phyloP scores from a whole-genome alignment of 35 echinoderm and acorn worm genomes.

The Heliocidaris erythrogramma region DNA sequence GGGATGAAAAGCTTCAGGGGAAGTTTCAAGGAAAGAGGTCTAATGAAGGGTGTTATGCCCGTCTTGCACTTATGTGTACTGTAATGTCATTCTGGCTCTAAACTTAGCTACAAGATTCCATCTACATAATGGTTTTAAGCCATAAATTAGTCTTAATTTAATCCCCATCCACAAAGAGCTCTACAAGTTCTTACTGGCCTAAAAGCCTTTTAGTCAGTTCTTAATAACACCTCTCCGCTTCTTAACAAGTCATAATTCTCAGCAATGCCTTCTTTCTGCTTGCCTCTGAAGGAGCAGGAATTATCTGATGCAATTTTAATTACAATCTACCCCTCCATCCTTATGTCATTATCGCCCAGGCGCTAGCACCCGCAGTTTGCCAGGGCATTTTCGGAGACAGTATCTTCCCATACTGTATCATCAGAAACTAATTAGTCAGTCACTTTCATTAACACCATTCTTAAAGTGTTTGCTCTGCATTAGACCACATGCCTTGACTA shows the following conservation, averaged over 20 bases:
- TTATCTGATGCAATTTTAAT: constrained; percentile 19
- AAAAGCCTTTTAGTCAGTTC: not conserved
- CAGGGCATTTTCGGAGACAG: not conserved
- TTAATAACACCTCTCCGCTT: constrained; percentile 2
- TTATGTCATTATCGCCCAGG: not conserved
- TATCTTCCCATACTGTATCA: not conserved
- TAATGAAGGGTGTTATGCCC: too few relatives aligned
- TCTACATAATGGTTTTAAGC: not conserved
- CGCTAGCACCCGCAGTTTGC: not conserved
- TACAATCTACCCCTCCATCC: not conserved
- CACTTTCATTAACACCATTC: not conserved
- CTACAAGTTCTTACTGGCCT: not conserved
- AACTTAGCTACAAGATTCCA: not conserved
- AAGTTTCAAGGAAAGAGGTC: too few relatives aligned
- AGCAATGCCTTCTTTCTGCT: not conserved
- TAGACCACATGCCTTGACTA: not conserved
- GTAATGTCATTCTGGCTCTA: not conserved
- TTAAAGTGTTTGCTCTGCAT: not conserved
- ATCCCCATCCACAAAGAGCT: not conserved
- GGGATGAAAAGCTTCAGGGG: too few relatives aligned
- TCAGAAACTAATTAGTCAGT: not conserved
- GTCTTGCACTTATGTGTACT: too few relatives aligned
- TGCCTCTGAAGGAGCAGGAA: not conserved
- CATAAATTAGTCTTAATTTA: not conserved
- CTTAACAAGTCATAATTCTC: not conserved